Base-by-base conservation (phyloP, 1,140 invertebrate species). In the Drosophila fuyamai region DNA sequence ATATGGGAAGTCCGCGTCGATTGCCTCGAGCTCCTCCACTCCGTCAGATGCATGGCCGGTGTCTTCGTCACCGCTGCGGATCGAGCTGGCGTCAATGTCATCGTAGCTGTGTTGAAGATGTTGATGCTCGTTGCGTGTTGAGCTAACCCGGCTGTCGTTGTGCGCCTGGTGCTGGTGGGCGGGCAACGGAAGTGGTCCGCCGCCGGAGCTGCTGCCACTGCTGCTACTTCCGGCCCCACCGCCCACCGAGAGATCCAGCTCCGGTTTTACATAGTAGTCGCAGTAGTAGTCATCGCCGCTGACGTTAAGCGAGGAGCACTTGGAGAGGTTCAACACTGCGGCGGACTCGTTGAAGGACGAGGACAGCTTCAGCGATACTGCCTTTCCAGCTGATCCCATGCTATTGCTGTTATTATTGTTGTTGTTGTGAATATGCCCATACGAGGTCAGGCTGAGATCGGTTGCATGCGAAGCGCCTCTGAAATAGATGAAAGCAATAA, bases 1-100 rank as follows among this genome's bases (percentile, higher is more conserved):
- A 84, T 92, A 92, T 1, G 91, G 91, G 16, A 92, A 92, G 38
- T 92, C 91, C 0, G 90, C 91, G 63, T 92, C 91, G n/a, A 92
- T 92, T 13, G 88, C 91, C 46, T 92, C 91, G 44, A 92, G 57
- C 44, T 92, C 91, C 58, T 92, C 91, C 4, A 92, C 84, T 38
- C 85, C 90, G 48, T 92, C 88, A 10, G 90, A 91, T 5, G 62
- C 86, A 44, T 89, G 76, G 54, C 44, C 76, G 14, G 14, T 70
- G 36, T 91, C 89, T 18, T 85, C 81, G 9, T 86, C 81, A 7
- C 65, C 82, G 46, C 89, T 91, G 35, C 81, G 83, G 55, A 91
- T 9, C 13, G 89, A 91, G 6, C 73, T 85, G n/a, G 67, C 81
- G n/a, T 92, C 90, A 44, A 92, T 54, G 16, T 92, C 90, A 29